Base-by-base conservation (phyloP, 1,140 invertebrate genomes). In the Ganaspis sp. region DNA sequence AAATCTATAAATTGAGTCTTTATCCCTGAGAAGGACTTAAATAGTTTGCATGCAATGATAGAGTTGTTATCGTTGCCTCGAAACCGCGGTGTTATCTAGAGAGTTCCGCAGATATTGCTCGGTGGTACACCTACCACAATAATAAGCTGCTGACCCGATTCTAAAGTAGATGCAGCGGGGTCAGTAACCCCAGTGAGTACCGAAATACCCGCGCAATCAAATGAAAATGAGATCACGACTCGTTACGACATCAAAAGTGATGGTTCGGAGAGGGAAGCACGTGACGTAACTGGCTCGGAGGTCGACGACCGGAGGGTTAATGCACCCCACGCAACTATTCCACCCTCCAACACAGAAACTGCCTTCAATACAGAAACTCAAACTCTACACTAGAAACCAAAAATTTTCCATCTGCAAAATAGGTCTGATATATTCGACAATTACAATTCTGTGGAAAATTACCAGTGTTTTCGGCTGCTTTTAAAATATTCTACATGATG, bases 141-240 rank as follows among this genome's bases (percentile, higher is more conserved):
- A 90, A 91, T 90, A 90, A 89, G 88, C 87, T 84, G 80, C 80
- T 90, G 88, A 90, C 90, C 89, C 84, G 88, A 90, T 90, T 90
- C 87, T 83, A 89, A 88, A 90, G 87, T 90, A 89, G 88, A 89
- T 90, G 87, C 87, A 86, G 81, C 78, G 83, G 80, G 90, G 89
- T 90, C 89, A 89, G 83, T 90, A 87, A 91, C 89, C 89, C 79
- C 88, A 77, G 83, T 81, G 76, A 78, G 86, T 83, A 89, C 89
- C 88, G 87, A 90, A 90, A 91, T 91, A 89, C 85, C 84, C 88
- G 87, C 84, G 89, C 89, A 90, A 91, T 91, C 88, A 89, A 90
- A 91, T 88, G 90, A 91, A 91, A 91, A 91, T 91, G 90, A 91
- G 90, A 91, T 91, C 90, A 89, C 87, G 89, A 90, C 85, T 90